Evolutionary conservation across 2,888 invertebrate genomes (phyloP).

Genomic region (Cantharis rufa): DNA sequence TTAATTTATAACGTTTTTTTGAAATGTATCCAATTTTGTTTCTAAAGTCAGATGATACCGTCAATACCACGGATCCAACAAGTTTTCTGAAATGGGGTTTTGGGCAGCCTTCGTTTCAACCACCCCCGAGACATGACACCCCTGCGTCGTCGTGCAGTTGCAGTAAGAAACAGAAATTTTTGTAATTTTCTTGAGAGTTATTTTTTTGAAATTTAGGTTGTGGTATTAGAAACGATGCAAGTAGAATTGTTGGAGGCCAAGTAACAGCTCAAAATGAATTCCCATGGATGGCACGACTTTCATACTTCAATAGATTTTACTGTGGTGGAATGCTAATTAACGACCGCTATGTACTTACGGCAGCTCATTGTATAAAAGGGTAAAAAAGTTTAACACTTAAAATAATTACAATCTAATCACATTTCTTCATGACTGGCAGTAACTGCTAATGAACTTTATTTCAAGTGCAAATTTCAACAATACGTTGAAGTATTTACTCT

Average conservation of each 20-base stretch:
- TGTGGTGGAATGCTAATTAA: slow-evolving; percentile 88
- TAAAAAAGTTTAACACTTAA: slow-evolving; percentile 48
- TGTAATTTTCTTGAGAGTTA: not conserved
- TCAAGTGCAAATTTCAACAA: not conserved
- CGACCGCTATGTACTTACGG: slow-evolving; percentile 84
- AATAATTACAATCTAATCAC: not conserved
- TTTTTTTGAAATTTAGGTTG: slow-evolving; percentile 64
- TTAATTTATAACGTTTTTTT: not conserved
- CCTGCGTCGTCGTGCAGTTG: slow-evolving; percentile 65
- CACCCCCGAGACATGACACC: slow-evolving; percentile 64
- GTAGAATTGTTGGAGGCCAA: slow-evolving; percentile 81
- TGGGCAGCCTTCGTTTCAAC: slow-evolving; percentile 53
- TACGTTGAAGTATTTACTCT: not conserved
- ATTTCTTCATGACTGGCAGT: not conserved
- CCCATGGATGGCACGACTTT: slow-evolving; percentile 87
- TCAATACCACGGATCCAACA: not conserved
- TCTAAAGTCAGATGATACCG: not conserved
- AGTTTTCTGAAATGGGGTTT: slow-evolving; percentile 29
- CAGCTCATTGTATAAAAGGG: slow-evolving; percentile 91
- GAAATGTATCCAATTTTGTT: not conserved
- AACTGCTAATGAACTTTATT: not conserved
- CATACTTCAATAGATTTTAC: slow-evolving; percentile 87
- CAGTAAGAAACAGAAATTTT: slow-evolving; percentile 60
- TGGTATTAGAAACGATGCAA: slow-evolving; percentile 80
- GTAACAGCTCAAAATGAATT: slow-evolving; percentile 78